phyloP scores from a whole-genome alignment of 2,113 vertebrate species.

The Scolopax mira region DNA sequence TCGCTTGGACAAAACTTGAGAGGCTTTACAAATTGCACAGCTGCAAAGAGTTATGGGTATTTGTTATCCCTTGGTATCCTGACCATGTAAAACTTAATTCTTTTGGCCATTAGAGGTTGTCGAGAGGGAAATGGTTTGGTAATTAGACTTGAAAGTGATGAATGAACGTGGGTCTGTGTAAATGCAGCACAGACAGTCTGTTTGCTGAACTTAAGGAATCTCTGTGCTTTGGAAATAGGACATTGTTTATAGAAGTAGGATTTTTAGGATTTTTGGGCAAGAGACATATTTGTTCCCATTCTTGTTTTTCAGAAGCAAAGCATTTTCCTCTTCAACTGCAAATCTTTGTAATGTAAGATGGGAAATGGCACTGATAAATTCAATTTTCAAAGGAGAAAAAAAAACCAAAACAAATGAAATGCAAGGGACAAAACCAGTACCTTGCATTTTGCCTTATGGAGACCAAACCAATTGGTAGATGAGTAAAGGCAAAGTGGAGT shows the following conservation, averaged over 20 bases:
- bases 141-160: constrained; percentile 66
- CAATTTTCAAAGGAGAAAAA: background rate
- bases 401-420: background rate
- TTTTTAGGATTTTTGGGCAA: constrained; percentile 59
- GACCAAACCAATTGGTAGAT: background rate
- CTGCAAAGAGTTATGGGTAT: constrained; percentile 55
- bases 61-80: constrained; percentile 46
- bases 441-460: background rate
- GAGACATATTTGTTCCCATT: constrained; percentile 44
- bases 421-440: background rate
- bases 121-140: constrained; percentile 60
- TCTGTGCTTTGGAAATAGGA: constrained; percentile 52
- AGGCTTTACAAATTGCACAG: constrained; percentile 53
- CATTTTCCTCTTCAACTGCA: background rate
- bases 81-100: constrained; percentile 54
- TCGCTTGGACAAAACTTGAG: background rate
- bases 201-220: constrained; percentile 62
- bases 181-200: constrained; percentile 44
- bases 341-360: background rate
- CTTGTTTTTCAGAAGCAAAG: constrained; percentile 54
- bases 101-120: constrained; percentile 53
- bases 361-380: constrained; percentile 10
- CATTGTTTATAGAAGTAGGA: constrained; percentile 60
- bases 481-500: background rate
- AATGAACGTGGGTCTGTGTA: constrained; percentile 46